Percentiles rank a stretch among this genome's conserved stretches.
Evolutionary conservation across 2,888 invertebrate genomes (phyloP).

Genomic region (Cremastinae sp.): DNA sequence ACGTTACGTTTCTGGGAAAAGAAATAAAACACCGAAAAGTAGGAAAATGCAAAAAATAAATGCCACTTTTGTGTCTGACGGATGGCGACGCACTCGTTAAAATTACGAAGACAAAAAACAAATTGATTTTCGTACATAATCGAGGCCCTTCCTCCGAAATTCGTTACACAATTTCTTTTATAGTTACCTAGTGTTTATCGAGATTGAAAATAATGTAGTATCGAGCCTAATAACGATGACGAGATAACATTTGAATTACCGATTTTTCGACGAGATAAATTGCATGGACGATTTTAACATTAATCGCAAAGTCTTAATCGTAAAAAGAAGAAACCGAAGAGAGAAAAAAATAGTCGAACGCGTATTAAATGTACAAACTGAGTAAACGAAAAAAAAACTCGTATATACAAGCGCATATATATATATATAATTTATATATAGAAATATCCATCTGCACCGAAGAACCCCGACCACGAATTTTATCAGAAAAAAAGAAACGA

Average conservation of each 20-base stretch:
- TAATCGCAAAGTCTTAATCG: conserved; percentile 38
- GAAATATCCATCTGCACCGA: conserved; percentile 35
- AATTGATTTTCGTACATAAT: conserved; percentile 20
- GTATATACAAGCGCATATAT: conserved; percentile 48
- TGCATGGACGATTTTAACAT: conserved; percentile 49
- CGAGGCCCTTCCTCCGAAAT: conserved; percentile 44
- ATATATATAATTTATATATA: conserved; percentile 21
- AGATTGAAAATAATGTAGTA: conserved; percentile 19
- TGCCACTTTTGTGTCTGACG: conserved; percentile 38
- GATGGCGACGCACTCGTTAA: conserved; percentile 18
- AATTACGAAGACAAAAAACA: conserved; percentile 17
- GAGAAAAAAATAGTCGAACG: conserved; percentile 40
- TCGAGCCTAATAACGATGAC: conserved; percentile 39
- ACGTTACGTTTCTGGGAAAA: conserved; percentile 33
- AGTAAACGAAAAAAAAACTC: conserved; percentile 55
- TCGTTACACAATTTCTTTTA: conserved; percentile 36
- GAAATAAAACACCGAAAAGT: conserved; percentile 1
- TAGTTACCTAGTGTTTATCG: conserved; percentile 6
- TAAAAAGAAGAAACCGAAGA: conserved; percentile 37
- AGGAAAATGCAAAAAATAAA: conserved; percentile 48
- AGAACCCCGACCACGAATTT: background rate
- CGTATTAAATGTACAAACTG: conserved; percentile 44
- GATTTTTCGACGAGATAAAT: conserved; percentile 30
- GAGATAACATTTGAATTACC: conserved; percentile 40
- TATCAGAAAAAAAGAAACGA: conserved; percentile 1